phyloP scores from a whole-genome alignment of 1,140 invertebrate genomes.

The Macrobrachium nipponense region DNA sequence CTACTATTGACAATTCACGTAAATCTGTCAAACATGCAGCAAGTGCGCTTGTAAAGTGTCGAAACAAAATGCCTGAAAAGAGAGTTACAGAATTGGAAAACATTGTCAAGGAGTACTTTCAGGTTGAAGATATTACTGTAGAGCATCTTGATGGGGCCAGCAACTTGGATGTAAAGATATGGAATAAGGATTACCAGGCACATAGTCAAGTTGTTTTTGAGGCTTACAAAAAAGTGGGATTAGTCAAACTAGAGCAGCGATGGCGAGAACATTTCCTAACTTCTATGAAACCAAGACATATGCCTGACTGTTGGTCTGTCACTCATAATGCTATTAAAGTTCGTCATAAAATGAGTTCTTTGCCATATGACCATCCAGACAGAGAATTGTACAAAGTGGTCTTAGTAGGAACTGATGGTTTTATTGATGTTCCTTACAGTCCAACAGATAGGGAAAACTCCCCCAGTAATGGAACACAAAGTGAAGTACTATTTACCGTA shows the following conservation, averaged over 20 bases:
- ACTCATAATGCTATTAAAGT: slow-evolving; percentile 72
- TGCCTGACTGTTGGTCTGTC: slow-evolving; percentile 83
- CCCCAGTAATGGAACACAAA: too few species aligned
- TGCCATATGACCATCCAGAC: slow-evolving; percentile 42
- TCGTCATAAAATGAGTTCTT: slow-evolving; percentile 46
- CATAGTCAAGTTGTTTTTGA: slow-evolving; percentile 79
- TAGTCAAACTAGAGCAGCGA: slow-evolving; percentile 78
- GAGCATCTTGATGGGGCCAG: slow-evolving; percentile 67
- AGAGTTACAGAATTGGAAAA: slow-evolving; percentile 65
- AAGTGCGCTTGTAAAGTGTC: slow-evolving; percentile 73
- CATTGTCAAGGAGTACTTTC: slow-evolving; percentile 67
- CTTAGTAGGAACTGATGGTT: slow-evolving; percentile 48
- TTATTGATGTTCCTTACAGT: slow-evolving; percentile 37
- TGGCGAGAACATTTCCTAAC: slow-evolving; percentile 84
- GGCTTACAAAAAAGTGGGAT: slow-evolving; percentile 73
- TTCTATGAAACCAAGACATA: slow-evolving; percentile 78
- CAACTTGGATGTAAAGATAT: slow-evolving; percentile 67
- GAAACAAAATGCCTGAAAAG: slow-evolving; percentile 49
- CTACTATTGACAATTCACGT: slow-evolving; percentile 65
- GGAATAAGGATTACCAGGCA: slow-evolving; percentile 73
- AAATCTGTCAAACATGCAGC: slow-evolving; percentile 77
- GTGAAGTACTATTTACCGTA: too few species aligned
- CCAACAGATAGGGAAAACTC: neutral
- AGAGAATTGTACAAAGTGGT: slow-evolving; percentile 44
- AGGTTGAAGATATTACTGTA: slow-evolving; percentile 65